Conservation (phyloP, 2,888 invertebrate genomes). For the Xylota segnis region DNA sequence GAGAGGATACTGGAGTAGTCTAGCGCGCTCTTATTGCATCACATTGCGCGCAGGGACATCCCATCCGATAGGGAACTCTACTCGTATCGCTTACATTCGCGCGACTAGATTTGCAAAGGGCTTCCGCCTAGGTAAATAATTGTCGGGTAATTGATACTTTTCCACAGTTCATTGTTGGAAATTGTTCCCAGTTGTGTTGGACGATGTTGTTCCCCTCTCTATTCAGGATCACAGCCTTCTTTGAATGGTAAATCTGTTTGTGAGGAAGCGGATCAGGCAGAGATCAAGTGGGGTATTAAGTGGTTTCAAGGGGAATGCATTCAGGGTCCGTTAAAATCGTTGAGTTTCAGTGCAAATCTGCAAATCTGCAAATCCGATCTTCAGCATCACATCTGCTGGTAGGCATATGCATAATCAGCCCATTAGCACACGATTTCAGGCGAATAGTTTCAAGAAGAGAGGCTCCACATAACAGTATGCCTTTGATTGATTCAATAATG, state of each 20-base stretch:
- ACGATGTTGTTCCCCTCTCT: conserved; percentile 21
- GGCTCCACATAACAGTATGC: neutral
- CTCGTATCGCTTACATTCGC: conserved; percentile 77
- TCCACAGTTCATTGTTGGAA: conserved; percentile 70
- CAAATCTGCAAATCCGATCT: conserved; percentile 48
- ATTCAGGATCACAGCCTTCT: conserved; percentile 47
- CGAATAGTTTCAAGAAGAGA: conserved; percentile 21
- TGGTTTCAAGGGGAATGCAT: conserved; percentile 66
- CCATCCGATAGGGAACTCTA: conserved; percentile 12
- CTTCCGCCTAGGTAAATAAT: conserved; percentile 77
- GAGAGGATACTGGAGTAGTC: conserved; percentile 26
- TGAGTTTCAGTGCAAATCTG: conserved; percentile 41
- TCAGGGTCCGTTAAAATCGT: conserved; percentile 21
- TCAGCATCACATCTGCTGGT: conserved; percentile 44
- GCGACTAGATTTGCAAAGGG: conserved; percentile 73
- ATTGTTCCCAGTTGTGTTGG: conserved; percentile 61
- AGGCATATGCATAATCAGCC: neutral
- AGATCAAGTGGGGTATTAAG: conserved; percentile 78
- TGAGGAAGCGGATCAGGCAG: conserved; percentile 66
- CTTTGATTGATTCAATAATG: conserved; percentile 30
- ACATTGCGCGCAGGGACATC: conserved; percentile 50
- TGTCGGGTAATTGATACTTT: conserved; percentile 79
- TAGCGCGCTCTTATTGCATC: conserved; percentile 59
- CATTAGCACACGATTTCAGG: conserved; percentile 34
- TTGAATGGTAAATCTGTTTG: conserved; percentile 64